Base-by-base conservation (phyloP, 1,140 invertebrate genomes). In the Centruroides vittatus region DNA sequence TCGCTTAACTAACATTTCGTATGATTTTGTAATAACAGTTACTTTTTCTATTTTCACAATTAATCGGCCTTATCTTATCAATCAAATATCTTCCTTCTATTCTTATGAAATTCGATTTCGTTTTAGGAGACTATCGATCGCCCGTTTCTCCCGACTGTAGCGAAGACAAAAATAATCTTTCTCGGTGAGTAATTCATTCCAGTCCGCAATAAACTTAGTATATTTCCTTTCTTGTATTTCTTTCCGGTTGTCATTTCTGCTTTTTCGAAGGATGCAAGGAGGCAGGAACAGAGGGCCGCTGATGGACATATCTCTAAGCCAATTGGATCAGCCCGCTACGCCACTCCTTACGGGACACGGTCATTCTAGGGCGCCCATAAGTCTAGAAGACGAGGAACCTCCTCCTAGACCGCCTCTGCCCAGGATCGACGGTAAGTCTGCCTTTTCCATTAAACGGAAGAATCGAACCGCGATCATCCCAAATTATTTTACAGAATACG, bases 341-440 rank as follows among this genome's bases (percentile, higher is more conserved):
- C 72, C 73, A 34, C 47, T 72, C 36, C 57, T 70, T 51, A 67
- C 72, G 36, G 65, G 66, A 4, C 64, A 69, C 52, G 57, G 49
- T 9, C 59, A 58, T 70, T 68, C 64, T 47, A 71, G 61, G 69
- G 71, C 68, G 63, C 67, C 49, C 59, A 55, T 56, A 34, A 58
- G 57, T 0, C n/a, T 64, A 54, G 72, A 75, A 57, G 68, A 61
- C 35, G 74, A 72, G 0, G 82, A 82, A 35, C 82, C 86, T 67
- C 87, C 88, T 4, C 88, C 88, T 35, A 65, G 72, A 64, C 89
- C 90, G n/a, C 89, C 90, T 7, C 88, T 90, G 3, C 90, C 90
- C 3, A 78, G 86, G 68, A 81, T 82, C 57, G 86, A 88, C 76
- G 86, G 86, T 85, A 50, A 41, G 35, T 47, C 49, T n/a, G 49